Base-by-base conservation (phyloP, 1,140 invertebrate species). In the Diachasma alloeum region DNA sequence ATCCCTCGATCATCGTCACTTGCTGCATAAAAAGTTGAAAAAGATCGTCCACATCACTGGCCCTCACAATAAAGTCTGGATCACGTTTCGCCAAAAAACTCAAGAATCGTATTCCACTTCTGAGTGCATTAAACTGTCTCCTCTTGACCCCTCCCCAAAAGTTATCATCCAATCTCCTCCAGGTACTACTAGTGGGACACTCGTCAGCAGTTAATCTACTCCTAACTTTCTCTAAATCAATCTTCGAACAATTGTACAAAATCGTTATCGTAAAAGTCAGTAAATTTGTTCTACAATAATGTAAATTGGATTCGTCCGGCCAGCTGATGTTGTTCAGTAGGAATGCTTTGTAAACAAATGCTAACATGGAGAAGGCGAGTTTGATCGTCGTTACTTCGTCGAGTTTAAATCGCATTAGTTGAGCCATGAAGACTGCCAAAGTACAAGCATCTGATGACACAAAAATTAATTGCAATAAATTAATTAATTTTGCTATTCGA, bases 391-490 rank as follows among this genome's bases (percentile, higher is more conserved):
- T 81, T 48, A 88, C 78, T 72, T 83, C 78, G 74, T 89, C 86
- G 2, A 86, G 66, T 53, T 74, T 46, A 75, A 86, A 87, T n/a
- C 79, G 68, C 44, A 89, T 82, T 17, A 89, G 59, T 74, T 89
- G 87, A 11, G 77, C 73, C 9, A 86, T 53, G 76, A 84, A 86
- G 42, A 88, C 84, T 79, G 87, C 83, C 56, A 90, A 69, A 0
- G 84, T 39, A 39, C 89, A 89, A 42, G 85, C 83, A 78, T 88
- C n/a, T n/a, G n/a, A n/a, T n/a, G n/a, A n/a, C n/a, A n/a, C n/a
- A n/a, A n/a, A n/a, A n/a, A n/a, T n/a, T n/a, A n/a, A n/a, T n/a
- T n/a, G n/a, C n/a, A n/a, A n/a, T n/a, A n/a, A n/a, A n/a, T n/a
- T n/a, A n/a, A n/a, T n/a, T n/a, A n/a, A n/a, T n/a, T n/a, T n/a